phyloP scores from a whole-genome alignment of 2,113 vertebrate species.

The Apodemus speciosus region DNA sequence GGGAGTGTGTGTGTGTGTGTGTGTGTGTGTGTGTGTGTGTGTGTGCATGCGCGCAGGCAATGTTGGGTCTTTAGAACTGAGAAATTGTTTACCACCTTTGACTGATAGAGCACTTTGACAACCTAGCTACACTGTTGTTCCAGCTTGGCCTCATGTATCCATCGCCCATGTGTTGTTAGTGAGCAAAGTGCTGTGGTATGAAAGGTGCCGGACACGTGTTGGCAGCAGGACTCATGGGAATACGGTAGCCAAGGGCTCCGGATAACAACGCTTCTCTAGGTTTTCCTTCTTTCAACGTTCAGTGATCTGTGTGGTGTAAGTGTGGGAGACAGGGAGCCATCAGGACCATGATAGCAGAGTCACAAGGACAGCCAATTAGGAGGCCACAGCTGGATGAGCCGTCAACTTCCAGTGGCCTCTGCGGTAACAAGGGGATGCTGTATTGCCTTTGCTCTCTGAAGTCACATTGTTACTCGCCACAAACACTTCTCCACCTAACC shows the following conservation, averaged over 20 bases:
- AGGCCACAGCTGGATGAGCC: not conserved
- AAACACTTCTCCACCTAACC: constrained; percentile 65
- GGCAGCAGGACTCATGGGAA: not conserved
- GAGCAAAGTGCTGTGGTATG: not conserved
- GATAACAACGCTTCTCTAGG: not conserved
- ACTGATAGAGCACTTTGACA: not conserved
- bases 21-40: not conserved
- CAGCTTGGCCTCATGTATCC: not conserved
- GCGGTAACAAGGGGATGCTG: constrained; percentile 24
- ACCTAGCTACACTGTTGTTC: too few relatives aligned
- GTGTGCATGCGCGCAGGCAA: not conserved
- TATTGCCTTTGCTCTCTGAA: constrained; percentile 48
- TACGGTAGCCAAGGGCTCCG: not conserved
- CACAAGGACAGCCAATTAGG: not conserved
- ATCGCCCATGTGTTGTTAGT: not conserved
- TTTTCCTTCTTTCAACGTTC: constrained; percentile 11
- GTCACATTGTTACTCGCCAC: constrained; percentile 39
- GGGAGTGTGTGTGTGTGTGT: not conserved
- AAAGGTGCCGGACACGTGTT: too few relatives aligned
- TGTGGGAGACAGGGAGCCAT: not conserved
- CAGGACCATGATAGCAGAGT: not conserved
- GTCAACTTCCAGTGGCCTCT: not conserved
- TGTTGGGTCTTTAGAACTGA: not conserved
- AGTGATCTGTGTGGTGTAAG: not conserved
- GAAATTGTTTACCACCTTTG: not conserved